phyloP scores from a whole-genome alignment of 2,888 invertebrate genomes.

The Cheilosia grossa region DNA sequence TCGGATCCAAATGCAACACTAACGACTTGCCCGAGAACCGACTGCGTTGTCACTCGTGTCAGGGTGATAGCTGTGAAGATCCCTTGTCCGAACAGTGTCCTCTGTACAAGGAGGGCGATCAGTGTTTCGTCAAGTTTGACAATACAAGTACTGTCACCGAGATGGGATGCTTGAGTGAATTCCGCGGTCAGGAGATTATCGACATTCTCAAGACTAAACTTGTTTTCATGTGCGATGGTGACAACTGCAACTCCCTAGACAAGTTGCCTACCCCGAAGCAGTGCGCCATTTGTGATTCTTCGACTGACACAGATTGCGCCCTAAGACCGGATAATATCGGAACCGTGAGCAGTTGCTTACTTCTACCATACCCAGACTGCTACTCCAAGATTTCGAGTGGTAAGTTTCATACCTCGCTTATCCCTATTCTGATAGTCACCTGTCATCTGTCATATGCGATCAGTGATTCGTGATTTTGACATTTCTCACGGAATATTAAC shows the following conservation, averaged over 20 bases:
- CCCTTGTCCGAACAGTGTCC: conserved; percentile 76
- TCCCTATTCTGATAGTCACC: background rate
- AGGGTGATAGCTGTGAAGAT: conserved; percentile 77
- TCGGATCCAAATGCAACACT: conserved; percentile 77
- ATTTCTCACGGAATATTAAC: no score
- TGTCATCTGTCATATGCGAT: no score
- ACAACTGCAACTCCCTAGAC: conserved; percentile 78
- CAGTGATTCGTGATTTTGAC: no score
- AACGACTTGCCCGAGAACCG: conserved; percentile 78
- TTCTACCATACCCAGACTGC: conserved; percentile 79
- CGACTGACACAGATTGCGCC: conserved; percentile 77
- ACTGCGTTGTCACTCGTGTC: conserved; percentile 77
- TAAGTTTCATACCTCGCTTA: conserved; percentile 52
- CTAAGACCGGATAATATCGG: conserved; percentile 76
- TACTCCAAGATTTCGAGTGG: conserved; percentile 76
- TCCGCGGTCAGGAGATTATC: conserved; percentile 78
- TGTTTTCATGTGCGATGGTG: conserved; percentile 78
- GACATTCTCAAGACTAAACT: conserved; percentile 79
- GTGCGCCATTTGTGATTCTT: conserved; percentile 79
- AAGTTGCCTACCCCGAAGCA: conserved; percentile 69
- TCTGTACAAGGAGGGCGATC: conserved; percentile 78
- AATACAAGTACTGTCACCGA: conserved; percentile 77
- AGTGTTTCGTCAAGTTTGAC: conserved; percentile 79
- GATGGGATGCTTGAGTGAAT: conserved; percentile 79
- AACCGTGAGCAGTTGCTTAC: conserved; percentile 76